Evolutionary conservation across 1,140 invertebrate species (phyloP).

Genomic region (Plectrocnemia conspersa): DNA sequence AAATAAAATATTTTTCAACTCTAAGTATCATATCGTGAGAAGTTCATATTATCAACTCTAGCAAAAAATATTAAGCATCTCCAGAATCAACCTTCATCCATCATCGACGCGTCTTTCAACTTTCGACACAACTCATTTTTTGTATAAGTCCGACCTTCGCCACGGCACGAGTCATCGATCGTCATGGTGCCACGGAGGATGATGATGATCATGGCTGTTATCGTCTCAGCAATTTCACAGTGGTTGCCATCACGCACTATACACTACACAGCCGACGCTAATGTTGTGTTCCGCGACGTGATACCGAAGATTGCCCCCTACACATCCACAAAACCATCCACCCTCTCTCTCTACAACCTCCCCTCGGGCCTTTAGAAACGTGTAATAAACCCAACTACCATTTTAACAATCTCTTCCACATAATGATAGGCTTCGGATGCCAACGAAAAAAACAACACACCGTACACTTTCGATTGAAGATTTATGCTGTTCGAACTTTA

Average conservation of each 20-base stretch:
- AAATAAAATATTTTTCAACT: neutral
- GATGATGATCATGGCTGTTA: neutral
- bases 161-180: constrained; percentile 9
- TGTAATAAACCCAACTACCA: constrained; percentile 7
- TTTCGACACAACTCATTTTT: constrained; percentile 3
- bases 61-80: no score
- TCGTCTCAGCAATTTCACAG: constrained; percentile 7
- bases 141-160: no score
- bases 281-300: constrained; percentile 7
- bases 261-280: neutral
- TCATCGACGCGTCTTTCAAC: neutral
- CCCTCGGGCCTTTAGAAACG: neutral
- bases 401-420: neutral
- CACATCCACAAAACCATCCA: no score
- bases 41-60: no score
- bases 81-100: neutral
- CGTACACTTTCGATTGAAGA: no score
- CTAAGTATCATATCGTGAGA: no score
- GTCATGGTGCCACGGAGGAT: neutral
- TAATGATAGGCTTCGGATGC: neutral
- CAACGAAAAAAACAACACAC: neutral
- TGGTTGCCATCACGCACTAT: constrained; percentile 5
- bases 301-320: constrained; percentile 8
- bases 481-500: no score
- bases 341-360: no score